These are phyloP conservation scores for Trachythela sp. DNA, from an alignment of 64 coral and sea anemone genomes.

Conservation along the genomic window DNA sequence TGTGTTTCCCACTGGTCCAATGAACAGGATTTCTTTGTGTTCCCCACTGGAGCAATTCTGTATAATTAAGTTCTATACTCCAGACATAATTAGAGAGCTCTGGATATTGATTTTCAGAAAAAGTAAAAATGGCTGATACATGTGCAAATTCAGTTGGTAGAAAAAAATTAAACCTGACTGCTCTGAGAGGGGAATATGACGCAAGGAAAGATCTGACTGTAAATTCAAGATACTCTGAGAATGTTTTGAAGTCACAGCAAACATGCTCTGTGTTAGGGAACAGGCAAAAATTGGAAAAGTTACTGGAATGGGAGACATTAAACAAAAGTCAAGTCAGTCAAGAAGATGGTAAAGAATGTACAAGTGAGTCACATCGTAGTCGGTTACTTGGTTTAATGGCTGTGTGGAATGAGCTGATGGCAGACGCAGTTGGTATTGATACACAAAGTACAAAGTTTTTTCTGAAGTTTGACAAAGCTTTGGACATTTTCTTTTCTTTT, in stretches of 20 bases:
- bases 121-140: not conserved
- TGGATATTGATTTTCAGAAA: too few relatives aligned
- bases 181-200: conserved; percentile 29
- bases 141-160: not conserved
- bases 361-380: conserved; percentile 12
- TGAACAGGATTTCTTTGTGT: too few relatives aligned
- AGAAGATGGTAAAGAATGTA: not conserved
- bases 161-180: conserved; percentile 29
- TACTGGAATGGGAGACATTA: not conserved
- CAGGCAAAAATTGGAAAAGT: conserved; percentile 24
- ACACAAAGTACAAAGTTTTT: conserved; percentile 26
- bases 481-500: conserved; percentile 13
- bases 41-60: too few relatives aligned
- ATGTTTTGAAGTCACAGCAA: conserved; percentile 23
- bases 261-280: conserved; percentile 27
- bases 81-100: too few relatives aligned
- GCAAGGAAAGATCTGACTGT: conserved; percentile 37
- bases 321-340: too few relatives aligned
- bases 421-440: too few relatives aligned
- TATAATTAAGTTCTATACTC: too few relatives aligned
- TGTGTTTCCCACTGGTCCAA: too few relatives aligned
- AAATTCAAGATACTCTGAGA: conserved; percentile 37
- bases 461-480: conserved; percentile 12
- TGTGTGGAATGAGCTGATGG: conserved; percentile 44
- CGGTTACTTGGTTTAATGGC: conserved; percentile 23